Evolutionary conservation across 2,797 vertebrate species (phyloP), one percentile per base, ranked within the genome.

Genomic region (Spheniscus humboldti): DNA sequence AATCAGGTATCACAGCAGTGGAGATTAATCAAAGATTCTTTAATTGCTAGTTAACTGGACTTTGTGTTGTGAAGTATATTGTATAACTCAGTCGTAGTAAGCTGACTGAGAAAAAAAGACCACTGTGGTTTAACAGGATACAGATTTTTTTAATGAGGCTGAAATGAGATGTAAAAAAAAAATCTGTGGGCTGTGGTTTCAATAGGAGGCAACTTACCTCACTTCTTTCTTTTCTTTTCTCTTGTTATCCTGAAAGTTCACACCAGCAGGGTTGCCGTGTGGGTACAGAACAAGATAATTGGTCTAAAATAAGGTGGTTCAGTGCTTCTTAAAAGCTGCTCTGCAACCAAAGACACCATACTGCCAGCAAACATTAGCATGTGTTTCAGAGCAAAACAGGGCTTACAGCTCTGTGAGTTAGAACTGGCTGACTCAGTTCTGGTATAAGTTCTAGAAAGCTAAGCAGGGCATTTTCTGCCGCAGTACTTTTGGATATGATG

Each of bases 11-110:
- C 45, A 68, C 77, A 88, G 35, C 18, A 67, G 47, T 87, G n/a
- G 33, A 87, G 60, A 89, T 92, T 93, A 95, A 86, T 85, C 88
- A 96, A 88, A 68, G 18, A 74, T 60, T 95, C 48, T 67, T 92
- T 95, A 93, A 91, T 89, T 96, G 48, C 25, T 79, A 69, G 56
- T 68, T 94, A 89, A 94, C 71, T 76, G 74, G 81, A 92, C 90
- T 81, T 67, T 77, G 48, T 84, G 24, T 83, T 92, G 66, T 67
- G 37, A 90, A 80, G 75, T 92, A 39, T 47, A 69, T 78, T 84
- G 24, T 63, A 33, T 59, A 88, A 47, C 43, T 81, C 25, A 28
- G 17, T 62, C 0, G 1, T 50, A 47, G 37, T 64, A 82, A 89
- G 17, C 10, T 39, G 39, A 50, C 19, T 6, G 28, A 52, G 31